phyloP scores from a whole-genome alignment of 2,113 vertebrate genomes.

The Gasterosteus aculeatus region DNA sequence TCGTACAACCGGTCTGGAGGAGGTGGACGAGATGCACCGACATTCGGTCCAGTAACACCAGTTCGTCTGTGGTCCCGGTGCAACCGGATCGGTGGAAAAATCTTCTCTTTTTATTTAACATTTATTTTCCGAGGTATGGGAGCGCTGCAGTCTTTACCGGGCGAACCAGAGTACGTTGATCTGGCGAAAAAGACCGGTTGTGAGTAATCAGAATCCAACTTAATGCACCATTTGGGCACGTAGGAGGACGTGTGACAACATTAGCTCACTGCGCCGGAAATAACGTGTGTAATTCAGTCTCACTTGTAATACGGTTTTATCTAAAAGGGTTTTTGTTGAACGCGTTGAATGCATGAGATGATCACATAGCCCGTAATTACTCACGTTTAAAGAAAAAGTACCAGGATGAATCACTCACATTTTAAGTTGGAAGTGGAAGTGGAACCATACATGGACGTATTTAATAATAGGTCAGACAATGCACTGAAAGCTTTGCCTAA shows the following conservation, averaged over 20 bases:
- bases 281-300: neutral
- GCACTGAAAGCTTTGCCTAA: neutral
- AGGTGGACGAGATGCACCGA: constrained; percentile 23
- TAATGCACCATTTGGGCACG: neutral
- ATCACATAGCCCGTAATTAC: neutral
- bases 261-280: constrained; percentile 11
- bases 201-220: constrained; percentile 78
- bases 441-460: constrained; percentile 27
- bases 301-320: neutral
- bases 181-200: constrained; percentile 90
- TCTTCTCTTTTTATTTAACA: no score
- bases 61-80: neutral
- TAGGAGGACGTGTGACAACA: constrained; percentile 7
- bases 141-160: constrained; percentile 82
- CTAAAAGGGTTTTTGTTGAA: neutral
- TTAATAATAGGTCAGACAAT: constrained; percentile 43
- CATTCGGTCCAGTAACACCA: neutral
- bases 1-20: no score
- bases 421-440: constrained; percentile 15
- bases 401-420: constrained; percentile 57
- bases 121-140: constrained; percentile 79
- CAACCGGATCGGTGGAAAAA: neutral
- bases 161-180: constrained; percentile 79
- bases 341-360: no score
- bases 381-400: neutral